Evolutionary conservation across 2,797 vertebrate genomes (phyloP).

Genomic region (Molothrus ater): DNA sequence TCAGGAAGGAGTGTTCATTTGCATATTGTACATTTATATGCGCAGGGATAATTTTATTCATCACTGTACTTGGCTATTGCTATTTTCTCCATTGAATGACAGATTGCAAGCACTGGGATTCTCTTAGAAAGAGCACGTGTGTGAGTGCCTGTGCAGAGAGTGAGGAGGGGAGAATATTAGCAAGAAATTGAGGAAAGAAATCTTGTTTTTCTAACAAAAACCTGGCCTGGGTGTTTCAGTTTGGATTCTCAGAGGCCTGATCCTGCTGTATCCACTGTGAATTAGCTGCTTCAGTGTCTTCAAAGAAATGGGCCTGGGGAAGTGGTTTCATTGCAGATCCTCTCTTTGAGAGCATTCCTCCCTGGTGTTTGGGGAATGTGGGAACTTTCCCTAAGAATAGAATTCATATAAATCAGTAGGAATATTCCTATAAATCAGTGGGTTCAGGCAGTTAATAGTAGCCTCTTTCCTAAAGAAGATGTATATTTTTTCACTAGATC

Average conservation of each 20-base stretch:
- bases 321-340: neutral
- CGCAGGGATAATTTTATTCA: neutral
- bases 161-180: neutral
- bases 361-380: neutral
- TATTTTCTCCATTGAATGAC: neutral
- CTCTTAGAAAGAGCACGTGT: neutral
- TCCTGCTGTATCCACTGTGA: neutral
- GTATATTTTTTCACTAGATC: accelerated
- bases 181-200: neutral
- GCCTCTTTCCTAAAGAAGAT: neutral
- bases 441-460: neutral
- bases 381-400: neutral
- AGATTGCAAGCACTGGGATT: neutral
- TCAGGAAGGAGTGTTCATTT: neutral
- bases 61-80: neutral
- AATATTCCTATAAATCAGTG: neutral
- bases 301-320: neutral
- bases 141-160: neutral
- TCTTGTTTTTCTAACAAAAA: neutral
- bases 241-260: neutral
- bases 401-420: neutral
- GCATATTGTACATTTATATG: neutral
- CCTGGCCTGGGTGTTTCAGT: neutral
- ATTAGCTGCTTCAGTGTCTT: neutral
- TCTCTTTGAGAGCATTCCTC: neutral